Conservation (phyloP, 37 sponge, comb jelly and placozoan species). For the Lycopodina hypogea region DNA sequence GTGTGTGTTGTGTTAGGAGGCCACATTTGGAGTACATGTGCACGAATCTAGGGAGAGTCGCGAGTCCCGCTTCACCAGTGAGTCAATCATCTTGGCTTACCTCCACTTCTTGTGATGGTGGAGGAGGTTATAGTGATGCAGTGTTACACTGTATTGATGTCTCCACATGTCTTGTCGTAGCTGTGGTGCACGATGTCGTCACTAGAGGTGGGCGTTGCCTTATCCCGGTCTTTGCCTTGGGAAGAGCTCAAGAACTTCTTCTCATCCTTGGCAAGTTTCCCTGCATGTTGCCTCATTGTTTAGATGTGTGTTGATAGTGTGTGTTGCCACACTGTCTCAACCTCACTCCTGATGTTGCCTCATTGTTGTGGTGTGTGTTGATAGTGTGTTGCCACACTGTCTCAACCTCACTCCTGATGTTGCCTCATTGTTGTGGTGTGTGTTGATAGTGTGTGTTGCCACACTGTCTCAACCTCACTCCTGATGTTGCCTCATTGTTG, state of each 20-base stretch:
- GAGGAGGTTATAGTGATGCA: no score
- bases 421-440: no score
- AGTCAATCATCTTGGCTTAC: not conserved
- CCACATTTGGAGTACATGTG: constrained; percentile 93
- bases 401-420: no score
- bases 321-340: no score
- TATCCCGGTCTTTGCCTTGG: constrained; percentile 99
- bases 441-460: no score
- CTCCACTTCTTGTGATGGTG: not conserved
- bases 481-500: no score
- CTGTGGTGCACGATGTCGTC: constrained; percentile 89
- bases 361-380: no score
- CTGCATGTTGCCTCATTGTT: not conserved
- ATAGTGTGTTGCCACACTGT: no score
- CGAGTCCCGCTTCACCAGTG: constrained; percentile 89
- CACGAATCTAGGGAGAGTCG: constrained; percentile 91
- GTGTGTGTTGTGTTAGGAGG: constrained; percentile 49
- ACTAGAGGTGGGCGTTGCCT: constrained; percentile 94
- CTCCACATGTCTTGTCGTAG: constrained; percentile 8
- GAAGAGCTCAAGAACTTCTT: constrained; percentile 94
- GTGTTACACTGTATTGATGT: not conserved
- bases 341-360: no score
- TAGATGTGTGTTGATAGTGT: no score
- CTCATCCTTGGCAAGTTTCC: constrained; percentile 76
- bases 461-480: no score